Base-by-base conservation (phyloP, 2,797 vertebrate species). In the Glossophaga mutica region DNA sequence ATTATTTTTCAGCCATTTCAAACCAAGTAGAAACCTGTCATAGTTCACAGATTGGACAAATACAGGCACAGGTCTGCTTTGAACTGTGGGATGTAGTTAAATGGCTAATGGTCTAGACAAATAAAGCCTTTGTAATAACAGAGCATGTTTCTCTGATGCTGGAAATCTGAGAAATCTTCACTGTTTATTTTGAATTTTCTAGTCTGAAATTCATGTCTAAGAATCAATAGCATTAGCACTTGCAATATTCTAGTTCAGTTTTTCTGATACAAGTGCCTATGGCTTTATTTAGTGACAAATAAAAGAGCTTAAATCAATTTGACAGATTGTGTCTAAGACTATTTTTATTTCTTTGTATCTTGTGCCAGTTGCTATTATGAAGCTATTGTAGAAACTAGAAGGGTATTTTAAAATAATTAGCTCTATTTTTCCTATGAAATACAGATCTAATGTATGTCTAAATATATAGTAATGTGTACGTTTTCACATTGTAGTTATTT, bases 261-360 rank as follows among this genome's bases (percentile, higher is more conserved):
- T 46, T 89, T 94, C 55, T 68, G 34, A 93, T 7, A 76, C 26
- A 82, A 85, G 77, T 82, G 34, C 26, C 8, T 67, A 24, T 55
- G n/a, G 18, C 19, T 93, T 93, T 62, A 87, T 90, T 89, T 62
- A 77, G 50, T 92, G 67, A 78, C 57, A 84, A 96, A 94, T 57
- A 42, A 81, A 78, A 65, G n/a, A 78, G 21, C 8, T 84, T 83
- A 91, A 91, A 91, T 52, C 82, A 34, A 29, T 89, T 76, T 82
- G 9, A 50, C 16, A 90, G 24, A 55, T 18, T 57, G 19, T 90
- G 50, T 2, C 29, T 76, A 84, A 19, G 10, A 68, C 15, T 77
- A 50, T 78, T 92, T 87, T 32, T 68, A 62, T 65, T 73, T 86
- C 7, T 21, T 95, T 87, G 4, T 44, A 57, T 89, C 37, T 87